A percentile compares a stretch with the other conserved stretches of the same genome.
Conservation (phyloP, 1,140 invertebrate species). For the Drosophila pallidifrons region DNA sequence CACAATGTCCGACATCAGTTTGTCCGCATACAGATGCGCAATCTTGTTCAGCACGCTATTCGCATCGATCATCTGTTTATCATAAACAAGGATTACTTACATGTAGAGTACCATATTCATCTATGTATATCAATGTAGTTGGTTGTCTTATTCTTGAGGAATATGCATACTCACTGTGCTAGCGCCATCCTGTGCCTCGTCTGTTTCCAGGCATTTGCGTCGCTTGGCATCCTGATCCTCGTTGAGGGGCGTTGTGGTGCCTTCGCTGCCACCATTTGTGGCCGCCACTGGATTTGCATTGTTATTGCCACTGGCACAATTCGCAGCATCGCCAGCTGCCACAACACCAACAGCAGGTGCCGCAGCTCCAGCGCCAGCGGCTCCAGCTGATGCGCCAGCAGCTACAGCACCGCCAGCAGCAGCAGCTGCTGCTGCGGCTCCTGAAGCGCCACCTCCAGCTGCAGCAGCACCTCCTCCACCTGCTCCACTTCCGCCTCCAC, state of each 20-base stretch:
- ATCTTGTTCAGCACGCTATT: slow-evolving; percentile 92
- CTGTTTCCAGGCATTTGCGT: slow-evolving; percentile 67
- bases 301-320: slow-evolving; percentile 20
- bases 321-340: slow-evolving; percentile 23
- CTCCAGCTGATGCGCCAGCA: slow-evolving; percentile 19
- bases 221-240: slow-evolving; percentile 73
- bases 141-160: not conserved
- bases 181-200: slow-evolving; percentile 66
- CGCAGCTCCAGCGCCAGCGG: slow-evolving; percentile 15
- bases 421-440: not conserved
- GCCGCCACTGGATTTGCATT: slow-evolving; percentile 15
- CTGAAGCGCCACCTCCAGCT: slow-evolving; percentile 11
- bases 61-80: slow-evolving; percentile 91
- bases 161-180: slow-evolving; percentile 65
- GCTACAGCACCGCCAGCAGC: slow-evolving; percentile 31
- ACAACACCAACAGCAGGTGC: slow-evolving; percentile 32
- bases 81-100: too few species aligned
- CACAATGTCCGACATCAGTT: slow-evolving; percentile 94
- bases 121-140: too few species aligned
- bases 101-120: too few species aligned
- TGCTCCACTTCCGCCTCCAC: not conserved
- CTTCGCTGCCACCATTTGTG: slow-evolving; percentile 36
- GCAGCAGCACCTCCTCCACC: slow-evolving; percentile 21
- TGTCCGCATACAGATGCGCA: slow-evolving; percentile 92
- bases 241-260: slow-evolving; percentile 12